Conservation (phyloP, 2,888 invertebrate species). For the Synanthedon tipuliformis region DNA sequence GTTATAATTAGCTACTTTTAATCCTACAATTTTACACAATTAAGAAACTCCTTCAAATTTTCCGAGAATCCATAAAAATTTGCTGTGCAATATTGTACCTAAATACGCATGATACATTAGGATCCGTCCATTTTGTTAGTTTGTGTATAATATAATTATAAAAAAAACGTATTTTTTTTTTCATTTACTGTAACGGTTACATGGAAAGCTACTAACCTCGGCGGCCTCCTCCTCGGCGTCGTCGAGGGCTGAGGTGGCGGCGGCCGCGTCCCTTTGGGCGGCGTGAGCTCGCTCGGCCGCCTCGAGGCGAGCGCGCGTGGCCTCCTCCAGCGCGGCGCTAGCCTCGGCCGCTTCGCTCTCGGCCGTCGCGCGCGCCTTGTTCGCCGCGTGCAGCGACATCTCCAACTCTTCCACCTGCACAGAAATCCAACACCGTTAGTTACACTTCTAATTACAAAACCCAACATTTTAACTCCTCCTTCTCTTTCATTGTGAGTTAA, state of each 20-base stretch:
- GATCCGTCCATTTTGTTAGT: too few relatives aligned
- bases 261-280: constrained; percentile 68
- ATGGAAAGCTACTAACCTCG: constrained; percentile 57
- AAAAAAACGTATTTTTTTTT: too few relatives aligned
- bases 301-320: constrained; percentile 77
- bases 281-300: constrained; percentile 79
- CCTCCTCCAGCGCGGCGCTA: constrained; percentile 85
- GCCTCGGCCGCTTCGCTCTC: constrained; percentile 90
- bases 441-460: background rate
- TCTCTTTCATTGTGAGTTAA: too few relatives aligned
- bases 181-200: too few relatives aligned
- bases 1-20: too few relatives aligned
- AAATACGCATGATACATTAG: too few relatives aligned
- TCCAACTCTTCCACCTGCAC: constrained; percentile 88
- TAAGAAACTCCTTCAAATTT: too few relatives aligned
- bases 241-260: constrained; percentile 84
- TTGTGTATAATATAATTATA: too few relatives aligned
- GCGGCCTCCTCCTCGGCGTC: constrained; percentile 95
- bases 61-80: too few relatives aligned
- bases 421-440: background rate
- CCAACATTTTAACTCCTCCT: too few relatives aligned
- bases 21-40: too few relatives aligned
- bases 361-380: constrained; percentile 86
- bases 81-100: too few relatives aligned
- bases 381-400: constrained; percentile 83